Percentiles rank a stretch among this genome's conserved stretches.
phyloP scores from a whole-genome alignment of 1,140 invertebrate species.

The Drosophila punjabiensis region DNA sequence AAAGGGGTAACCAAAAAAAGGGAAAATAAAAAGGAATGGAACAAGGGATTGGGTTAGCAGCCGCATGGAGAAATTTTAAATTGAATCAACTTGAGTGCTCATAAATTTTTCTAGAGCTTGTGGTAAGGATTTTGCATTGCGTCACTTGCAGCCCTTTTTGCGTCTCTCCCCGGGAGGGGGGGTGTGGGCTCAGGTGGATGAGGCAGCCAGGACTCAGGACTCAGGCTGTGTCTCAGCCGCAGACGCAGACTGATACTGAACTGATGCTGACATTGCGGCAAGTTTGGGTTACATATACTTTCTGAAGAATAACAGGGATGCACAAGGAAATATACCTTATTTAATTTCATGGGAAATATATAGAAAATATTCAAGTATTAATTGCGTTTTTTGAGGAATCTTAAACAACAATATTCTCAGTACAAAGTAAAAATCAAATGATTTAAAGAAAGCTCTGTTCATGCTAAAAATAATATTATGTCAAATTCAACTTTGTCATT shows the following conservation, averaged over 20 bases:
- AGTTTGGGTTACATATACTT: slow-evolving; percentile 69
- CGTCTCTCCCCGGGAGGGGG: neutral
- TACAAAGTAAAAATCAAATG: too few species aligned
- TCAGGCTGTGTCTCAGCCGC: slow-evolving; percentile 13
- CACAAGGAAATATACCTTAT: neutral
- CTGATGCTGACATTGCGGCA: slow-evolving; percentile 56
- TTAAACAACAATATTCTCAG: too few species aligned
- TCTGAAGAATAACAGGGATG: slow-evolving; percentile 18
- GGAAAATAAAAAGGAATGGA: neutral
- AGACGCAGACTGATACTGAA: slow-evolving; percentile 41
- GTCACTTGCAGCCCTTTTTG: slow-evolving; percentile 68
- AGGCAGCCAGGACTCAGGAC: slow-evolving; percentile 19
- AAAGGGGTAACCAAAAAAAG: neutral
- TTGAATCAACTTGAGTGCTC: slow-evolving; percentile 80
- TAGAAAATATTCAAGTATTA: neutral
- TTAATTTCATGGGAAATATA: neutral
- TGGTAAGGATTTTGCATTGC: slow-evolving; percentile 52
- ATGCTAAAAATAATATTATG: too few species aligned
- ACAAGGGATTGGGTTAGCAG: slow-evolving; percentile 12
- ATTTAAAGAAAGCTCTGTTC: too few species aligned
- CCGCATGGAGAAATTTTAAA: slow-evolving; percentile 58
- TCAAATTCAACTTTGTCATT: too few species aligned
- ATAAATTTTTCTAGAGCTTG: slow-evolving; percentile 72
- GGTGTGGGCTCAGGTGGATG: slow-evolving; percentile 18
- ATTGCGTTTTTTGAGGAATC: neutral